phyloP scores from a whole-genome alignment of 2,113 vertebrate species.

The Hiodon tergisus region DNA sequence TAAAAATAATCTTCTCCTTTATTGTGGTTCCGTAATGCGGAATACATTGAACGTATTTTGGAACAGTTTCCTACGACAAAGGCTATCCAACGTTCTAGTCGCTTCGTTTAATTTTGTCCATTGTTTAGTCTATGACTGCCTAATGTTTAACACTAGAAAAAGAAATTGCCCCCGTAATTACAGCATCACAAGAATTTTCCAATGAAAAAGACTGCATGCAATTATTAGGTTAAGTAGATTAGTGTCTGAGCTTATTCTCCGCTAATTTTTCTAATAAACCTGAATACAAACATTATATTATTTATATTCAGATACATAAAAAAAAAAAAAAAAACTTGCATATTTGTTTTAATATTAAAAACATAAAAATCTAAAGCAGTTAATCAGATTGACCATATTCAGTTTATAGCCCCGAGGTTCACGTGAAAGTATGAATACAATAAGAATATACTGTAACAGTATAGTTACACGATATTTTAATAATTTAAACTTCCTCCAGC shows the following conservation, averaged over 20 bases:
- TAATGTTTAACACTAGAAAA: constrained; percentile 6
- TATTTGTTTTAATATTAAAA: constrained; percentile 7
- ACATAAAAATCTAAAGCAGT: neutral
- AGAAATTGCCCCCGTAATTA: constrained; percentile 12
- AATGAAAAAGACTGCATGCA: constrained; percentile 10
- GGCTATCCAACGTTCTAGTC: neutral
- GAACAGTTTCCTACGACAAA: neutral
- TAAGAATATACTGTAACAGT: too few species aligned
- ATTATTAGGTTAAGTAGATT: constrained; percentile 14
- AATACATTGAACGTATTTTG: neutral
- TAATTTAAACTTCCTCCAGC: too few species aligned
- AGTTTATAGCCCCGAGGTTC: too few species aligned
- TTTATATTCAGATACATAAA: constrained; percentile 1
- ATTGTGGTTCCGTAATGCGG: constrained; percentile 6
- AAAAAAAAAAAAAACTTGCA: neutral
- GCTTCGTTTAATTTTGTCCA: constrained; percentile 15
- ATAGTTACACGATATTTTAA: too few species aligned
- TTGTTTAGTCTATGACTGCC: constrained; percentile 19
- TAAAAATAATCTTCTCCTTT: neutral
- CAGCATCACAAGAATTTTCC: constrained; percentile 1
- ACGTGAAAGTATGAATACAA: too few species aligned
- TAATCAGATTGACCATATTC: too few species aligned
- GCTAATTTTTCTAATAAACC: neutral
- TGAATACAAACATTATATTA: neutral
- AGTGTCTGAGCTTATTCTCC: neutral